Percentiles rank a stretch among this genome's conserved stretches.
phyloP scores from a whole-genome alignment of 37 sponge, comb jelly and placozoan species.

The Axinella damicornis region DNA sequence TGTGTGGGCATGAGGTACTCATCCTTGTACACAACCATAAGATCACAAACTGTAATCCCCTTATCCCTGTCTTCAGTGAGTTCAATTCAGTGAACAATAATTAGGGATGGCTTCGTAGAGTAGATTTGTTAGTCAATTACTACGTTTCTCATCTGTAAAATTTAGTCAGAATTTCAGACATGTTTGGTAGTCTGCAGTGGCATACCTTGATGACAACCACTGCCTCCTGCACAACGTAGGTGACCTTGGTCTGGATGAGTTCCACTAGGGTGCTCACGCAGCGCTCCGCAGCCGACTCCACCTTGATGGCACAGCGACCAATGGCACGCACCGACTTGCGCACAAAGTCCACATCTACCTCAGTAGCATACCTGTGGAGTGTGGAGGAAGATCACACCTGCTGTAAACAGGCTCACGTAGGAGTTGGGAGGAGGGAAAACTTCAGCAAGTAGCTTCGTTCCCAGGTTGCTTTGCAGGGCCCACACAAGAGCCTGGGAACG shows the following conservation, averaged over 20 bases:
- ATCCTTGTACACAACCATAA: background rate
- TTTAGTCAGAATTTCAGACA: too few relatives aligned
- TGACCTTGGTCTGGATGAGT: constrained; percentile 98
- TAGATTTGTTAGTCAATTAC: too few relatives aligned
- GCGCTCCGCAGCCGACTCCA: constrained; percentile 91
- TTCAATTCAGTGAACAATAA: background rate
- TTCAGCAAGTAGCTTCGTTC: background rate
- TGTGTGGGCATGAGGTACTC: background rate
- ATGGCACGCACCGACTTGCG: constrained; percentile 97
- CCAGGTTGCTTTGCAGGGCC: too few relatives aligned
- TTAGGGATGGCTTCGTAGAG: too few relatives aligned
- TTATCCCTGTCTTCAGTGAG: too few relatives aligned
- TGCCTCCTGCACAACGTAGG: constrained; percentile 98
- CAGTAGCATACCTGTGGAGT: constrained; percentile 88
- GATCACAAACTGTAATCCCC: background rate
- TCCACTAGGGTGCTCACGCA: constrained; percentile 96
- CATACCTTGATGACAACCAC: constrained; percentile 93
- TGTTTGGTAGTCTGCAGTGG: background rate
- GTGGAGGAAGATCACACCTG: too few relatives aligned
- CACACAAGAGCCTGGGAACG: too few relatives aligned
- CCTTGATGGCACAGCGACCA: constrained; percentile 99
- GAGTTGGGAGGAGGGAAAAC: background rate
- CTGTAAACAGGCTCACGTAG: background rate
- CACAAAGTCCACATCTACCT: constrained; percentile 99
- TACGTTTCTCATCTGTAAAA: too few relatives aligned